Base-by-base conservation (phyloP, 2,888 invertebrate genomes). In the Thereva unica region DNA sequence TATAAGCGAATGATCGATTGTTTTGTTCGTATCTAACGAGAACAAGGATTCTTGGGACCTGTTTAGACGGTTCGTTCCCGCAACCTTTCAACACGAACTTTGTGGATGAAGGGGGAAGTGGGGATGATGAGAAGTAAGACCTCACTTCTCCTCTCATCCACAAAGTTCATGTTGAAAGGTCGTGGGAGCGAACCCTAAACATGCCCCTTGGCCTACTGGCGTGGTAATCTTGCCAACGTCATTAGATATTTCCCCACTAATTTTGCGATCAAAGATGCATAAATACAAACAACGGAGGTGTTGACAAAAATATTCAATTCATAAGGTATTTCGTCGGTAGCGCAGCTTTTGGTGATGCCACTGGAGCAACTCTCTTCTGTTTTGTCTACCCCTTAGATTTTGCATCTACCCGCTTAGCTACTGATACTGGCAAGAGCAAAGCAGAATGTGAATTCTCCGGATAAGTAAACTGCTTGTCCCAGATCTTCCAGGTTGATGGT, bases 361-460 rank as follows among this genome's bases (percentile, higher is more conserved):
- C 95, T 75, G 95, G 96, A 75, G 95, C 95, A 71, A 93, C 95
- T 57, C 95, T 95, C 38, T 87, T 96, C 55, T 90, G 94, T 83
- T 95, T 96, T 83, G 95, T 96, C 74, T 96, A 96, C 84, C 95
- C 95, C 35, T 87, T 96, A 73, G 95, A 96, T 83, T 95, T 93
- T 84, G 95, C 95, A 75, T 89, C 95, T 86, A 96, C 95, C 73
- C 92, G 95, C 82, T 86, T 78, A 90, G 81, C 79, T 78, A 86
- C 95, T 76, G 95, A 96, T 82, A 91, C 94, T 74, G 95, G 95
- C 79, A 94, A 95, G 82, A 89, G 85, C 66, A 87, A 85, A 44
- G 89, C 82, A 56, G 86, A 85, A 71, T 89, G 97, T 76, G 94
- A 97, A 80, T 97, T 95, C 86, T 84, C 81, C 73, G 97, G 97